Evolutionary conservation across 2,888 invertebrate genomes (phyloP).

Genomic region (Drosophila pseudotakahashii): DNA sequence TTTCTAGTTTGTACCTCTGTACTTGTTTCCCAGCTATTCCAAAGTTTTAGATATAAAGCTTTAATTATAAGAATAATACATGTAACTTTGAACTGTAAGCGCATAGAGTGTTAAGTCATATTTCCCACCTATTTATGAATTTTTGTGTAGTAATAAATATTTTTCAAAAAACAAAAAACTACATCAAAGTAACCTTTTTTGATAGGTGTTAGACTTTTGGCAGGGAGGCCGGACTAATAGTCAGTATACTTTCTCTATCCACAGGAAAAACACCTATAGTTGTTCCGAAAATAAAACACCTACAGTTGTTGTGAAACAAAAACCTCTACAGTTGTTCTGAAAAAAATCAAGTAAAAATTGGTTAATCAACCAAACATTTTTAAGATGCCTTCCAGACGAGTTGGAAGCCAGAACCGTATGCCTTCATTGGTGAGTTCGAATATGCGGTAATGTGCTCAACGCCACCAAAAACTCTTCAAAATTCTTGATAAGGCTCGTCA

Average conservation of each 20-base stretch:
- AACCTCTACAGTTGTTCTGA: background rate
- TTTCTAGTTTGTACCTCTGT: slow-evolving; percentile 59
- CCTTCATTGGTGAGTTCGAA: too few relatives aligned
- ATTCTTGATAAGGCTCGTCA: too few relatives aligned
- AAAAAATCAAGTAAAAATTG: background rate
- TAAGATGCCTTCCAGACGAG: too few relatives aligned
- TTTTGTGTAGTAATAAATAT: slow-evolving; percentile 64
- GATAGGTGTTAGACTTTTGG: background rate
- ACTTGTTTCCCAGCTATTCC: slow-evolving; percentile 75
- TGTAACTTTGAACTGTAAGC: slow-evolving; percentile 28
- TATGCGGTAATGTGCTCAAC: too few relatives aligned
- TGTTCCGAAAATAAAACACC: background rate
- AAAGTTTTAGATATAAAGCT: slow-evolving; percentile 58
- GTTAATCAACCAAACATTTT: too few relatives aligned
- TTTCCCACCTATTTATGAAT: slow-evolving; percentile 75
- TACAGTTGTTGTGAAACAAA: background rate
- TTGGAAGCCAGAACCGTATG: too few relatives aligned
- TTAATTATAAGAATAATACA: slow-evolving; percentile 42
- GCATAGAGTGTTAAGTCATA: slow-evolving; percentile 31
- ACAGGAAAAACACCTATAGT: background rate
- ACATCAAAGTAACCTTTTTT: background rate
- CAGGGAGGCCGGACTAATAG: background rate
- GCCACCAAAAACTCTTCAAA: too few relatives aligned
- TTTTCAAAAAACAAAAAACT: slow-evolving; percentile 33
- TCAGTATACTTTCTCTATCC: background rate